phyloP scores from a whole-genome alignment of 1,140 invertebrate species.

The Harlomillsia oculata region DNA sequence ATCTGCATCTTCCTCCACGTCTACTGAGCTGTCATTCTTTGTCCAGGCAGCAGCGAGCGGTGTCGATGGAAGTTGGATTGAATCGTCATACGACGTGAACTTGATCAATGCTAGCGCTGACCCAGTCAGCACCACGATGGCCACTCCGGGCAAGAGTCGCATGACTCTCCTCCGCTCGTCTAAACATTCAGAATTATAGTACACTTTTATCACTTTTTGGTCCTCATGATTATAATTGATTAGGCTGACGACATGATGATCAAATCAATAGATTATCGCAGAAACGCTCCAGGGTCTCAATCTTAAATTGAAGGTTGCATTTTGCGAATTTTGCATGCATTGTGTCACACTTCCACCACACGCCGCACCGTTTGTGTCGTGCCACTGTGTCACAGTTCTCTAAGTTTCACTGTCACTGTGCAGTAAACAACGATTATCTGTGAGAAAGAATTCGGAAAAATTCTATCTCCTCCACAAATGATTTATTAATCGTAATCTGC shows the following conservation, averaged over 20 bases:
- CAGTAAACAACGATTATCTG: no score
- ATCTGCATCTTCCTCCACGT: conserved; percentile 1
- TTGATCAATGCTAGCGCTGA: conserved; percentile 34
- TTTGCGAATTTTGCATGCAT: not conserved
- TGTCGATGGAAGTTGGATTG: conserved; percentile 5
- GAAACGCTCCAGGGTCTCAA: not conserved
- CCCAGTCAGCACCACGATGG: conserved; percentile 31
- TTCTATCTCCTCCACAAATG: no score
- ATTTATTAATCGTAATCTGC: no score
- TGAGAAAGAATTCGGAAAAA: no score
- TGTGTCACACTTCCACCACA: not conserved
- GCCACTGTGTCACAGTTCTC: no score
- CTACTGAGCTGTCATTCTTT: not conserved
- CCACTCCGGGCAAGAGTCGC: conserved; percentile 32
- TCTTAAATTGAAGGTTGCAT: not conserved
- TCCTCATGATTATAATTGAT: not conserved
- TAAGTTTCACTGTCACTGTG: no score
- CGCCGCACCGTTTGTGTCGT: not conserved
- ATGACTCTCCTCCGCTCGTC: conserved; percentile 29
- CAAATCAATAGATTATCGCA: no score
- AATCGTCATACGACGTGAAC: conserved; percentile 30
- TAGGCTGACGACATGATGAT: no score
- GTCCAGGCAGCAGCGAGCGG: not conserved
- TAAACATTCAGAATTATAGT: conserved; percentile 26
- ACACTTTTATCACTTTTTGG: conserved; percentile 7